A percentile compares a stretch with the other conserved stretches of the same genome.
phyloP scores from a whole-genome alignment of 2,797 vertebrate genomes.

The Silurus aristotelis region DNA sequence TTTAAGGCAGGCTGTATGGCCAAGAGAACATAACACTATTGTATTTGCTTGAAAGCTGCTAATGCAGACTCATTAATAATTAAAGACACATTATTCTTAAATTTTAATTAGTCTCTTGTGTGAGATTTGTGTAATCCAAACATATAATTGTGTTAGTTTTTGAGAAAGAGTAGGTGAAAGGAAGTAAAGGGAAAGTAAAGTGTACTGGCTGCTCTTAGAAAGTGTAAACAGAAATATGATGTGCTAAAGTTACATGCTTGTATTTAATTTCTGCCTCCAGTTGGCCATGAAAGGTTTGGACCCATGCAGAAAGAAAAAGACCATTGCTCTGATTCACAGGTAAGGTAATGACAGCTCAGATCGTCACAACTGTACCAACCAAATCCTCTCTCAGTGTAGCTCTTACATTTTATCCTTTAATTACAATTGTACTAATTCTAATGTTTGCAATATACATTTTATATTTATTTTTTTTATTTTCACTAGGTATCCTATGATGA shows the following conservation, averaged over 20 bases:
- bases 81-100: constrained; percentile 38
- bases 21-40: constrained; percentile 44
- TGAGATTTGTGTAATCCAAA: background rate
- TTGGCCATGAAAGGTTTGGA: constrained; percentile 74
- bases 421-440: background rate
- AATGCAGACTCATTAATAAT: constrained; percentile 29
- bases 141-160: constrained; percentile 3
- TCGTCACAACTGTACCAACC: background rate
- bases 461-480: background rate
- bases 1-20: constrained; percentile 31
- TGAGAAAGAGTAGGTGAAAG: constrained; percentile 9
- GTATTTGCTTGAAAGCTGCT: constrained; percentile 37
- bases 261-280: constrained; percentile 52
- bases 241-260: background rate
- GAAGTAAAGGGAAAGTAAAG: background rate
- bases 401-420: background rate
- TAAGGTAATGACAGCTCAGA: constrained; percentile 52
- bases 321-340: constrained; percentile 66
- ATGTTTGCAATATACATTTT: background rate
- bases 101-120: background rate
- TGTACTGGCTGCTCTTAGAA: background rate
- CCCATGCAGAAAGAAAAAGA: constrained; percentile 74
- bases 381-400: background rate
- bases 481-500: constrained; percentile 59
- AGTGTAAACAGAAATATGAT: background rate